Evolutionary conservation across 2,113 vertebrate species (phyloP).

Genomic region (Plotosus lineatus): DNA sequence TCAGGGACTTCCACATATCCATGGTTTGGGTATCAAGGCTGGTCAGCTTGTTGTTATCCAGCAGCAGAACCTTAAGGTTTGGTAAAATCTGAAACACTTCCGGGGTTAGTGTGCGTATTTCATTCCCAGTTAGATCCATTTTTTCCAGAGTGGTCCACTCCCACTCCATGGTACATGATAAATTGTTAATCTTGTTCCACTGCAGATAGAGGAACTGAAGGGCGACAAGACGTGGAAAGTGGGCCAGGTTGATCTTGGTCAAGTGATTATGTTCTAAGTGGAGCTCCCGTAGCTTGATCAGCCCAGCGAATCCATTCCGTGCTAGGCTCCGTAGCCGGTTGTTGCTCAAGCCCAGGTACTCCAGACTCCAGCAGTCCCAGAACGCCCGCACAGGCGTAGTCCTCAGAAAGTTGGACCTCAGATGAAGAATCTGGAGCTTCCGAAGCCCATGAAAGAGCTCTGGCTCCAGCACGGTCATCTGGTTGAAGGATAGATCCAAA

Average conservation of each 20-base stretch:
- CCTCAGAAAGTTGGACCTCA: slow-evolving; percentile 95
- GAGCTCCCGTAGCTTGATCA: slow-evolving; percentile 96
- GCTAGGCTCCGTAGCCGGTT: slow-evolving; percentile 96
- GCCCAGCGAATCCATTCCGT: slow-evolving; percentile 96
- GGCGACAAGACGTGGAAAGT: slow-evolving; percentile 94
- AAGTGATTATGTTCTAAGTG: slow-evolving; percentile 99
- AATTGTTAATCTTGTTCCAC: slow-evolving; percentile 98
- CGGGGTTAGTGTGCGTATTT: slow-evolving; percentile 88
- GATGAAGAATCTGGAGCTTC: slow-evolving; percentile 95
- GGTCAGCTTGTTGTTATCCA: slow-evolving; percentile 98
- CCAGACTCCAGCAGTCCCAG: slow-evolving; percentile 98
- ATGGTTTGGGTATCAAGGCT: slow-evolving; percentile 87
- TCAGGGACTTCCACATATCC: slow-evolving; percentile 86
- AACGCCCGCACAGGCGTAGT: slow-evolving; percentile 95
- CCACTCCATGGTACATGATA: slow-evolving; percentile 97
- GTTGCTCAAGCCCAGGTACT: slow-evolving; percentile 96
- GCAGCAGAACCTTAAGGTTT: slow-evolving; percentile 91
- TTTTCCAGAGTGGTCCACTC: slow-evolving; percentile 96
- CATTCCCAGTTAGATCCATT: slow-evolving; percentile 93
- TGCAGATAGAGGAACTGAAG: slow-evolving; percentile 95
- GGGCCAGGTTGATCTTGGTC: slow-evolving; percentile 98
- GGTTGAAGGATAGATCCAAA: slow-evolving; percentile 98
- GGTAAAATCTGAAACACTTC: slow-evolving; percentile 95
- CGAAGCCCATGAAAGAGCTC: slow-evolving; percentile 96
- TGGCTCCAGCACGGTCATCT: slow-evolving; percentile 93